These are phyloP conservation scores for Tenebrio molitor DNA, from an alignment of 1,140 invertebrate genomes.

Conservation along the genomic window DNA sequence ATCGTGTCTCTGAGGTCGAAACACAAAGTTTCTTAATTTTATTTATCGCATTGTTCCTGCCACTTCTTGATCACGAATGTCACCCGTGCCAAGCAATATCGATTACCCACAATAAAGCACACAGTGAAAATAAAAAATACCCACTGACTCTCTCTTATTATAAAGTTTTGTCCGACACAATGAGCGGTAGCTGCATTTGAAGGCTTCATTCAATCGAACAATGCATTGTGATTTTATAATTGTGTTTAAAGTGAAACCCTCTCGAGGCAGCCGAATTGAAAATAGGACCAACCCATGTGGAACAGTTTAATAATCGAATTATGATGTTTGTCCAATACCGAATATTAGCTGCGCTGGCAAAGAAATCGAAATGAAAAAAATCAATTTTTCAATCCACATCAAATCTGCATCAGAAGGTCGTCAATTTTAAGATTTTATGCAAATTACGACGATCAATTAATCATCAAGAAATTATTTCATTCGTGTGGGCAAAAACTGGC, in stretches of 20 bases:
- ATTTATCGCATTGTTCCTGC: neutral
- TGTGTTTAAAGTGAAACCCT: slow-evolving; percentile 51
- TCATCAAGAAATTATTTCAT: slow-evolving; percentile 23
- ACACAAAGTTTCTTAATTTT: slow-evolving; percentile 1
- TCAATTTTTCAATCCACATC: neutral
- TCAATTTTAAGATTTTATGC: slow-evolving; percentile 27
- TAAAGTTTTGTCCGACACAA: slow-evolving; percentile 40
- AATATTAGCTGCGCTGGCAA: slow-evolving; percentile 2
- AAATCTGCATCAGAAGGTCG: slow-evolving; percentile 35
- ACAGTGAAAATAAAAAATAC: slow-evolving; percentile 14
- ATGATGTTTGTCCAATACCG: slow-evolving; percentile 41
- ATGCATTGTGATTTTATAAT: slow-evolving; percentile 50
- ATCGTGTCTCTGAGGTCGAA: no score
- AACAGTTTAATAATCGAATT: slow-evolving; percentile 51
- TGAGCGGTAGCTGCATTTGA: slow-evolving; percentile 43
- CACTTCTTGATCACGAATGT: slow-evolving; percentile 6
- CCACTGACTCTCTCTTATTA: slow-evolving; percentile 28
- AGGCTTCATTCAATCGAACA: slow-evolving; percentile 50
- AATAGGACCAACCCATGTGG: slow-evolving; percentile 40
- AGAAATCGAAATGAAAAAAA: neutral
- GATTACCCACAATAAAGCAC: slow-evolving; percentile 23
- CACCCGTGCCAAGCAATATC: slow-evolving; percentile 10
- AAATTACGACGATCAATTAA: slow-evolving; percentile 38
- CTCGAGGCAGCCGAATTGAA: slow-evolving; percentile 41
- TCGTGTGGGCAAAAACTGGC: neutral